Conservation (phyloP, 2,888 invertebrate species). For the Dinocampus coccinellae region DNA sequence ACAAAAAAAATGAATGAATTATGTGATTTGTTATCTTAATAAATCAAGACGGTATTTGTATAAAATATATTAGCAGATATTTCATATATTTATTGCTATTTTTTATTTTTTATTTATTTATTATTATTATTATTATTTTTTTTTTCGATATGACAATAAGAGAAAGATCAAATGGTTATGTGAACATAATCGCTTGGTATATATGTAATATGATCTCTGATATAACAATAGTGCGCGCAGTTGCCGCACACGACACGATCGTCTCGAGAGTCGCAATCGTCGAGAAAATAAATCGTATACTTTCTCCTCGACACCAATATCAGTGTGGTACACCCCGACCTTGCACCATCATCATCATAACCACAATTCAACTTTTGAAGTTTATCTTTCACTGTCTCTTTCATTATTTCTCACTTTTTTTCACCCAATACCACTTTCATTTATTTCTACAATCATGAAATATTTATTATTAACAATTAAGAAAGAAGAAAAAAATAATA, state of each 20-base stretch:
- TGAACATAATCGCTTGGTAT: background rate
- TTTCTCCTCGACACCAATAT: conserved; percentile 51
- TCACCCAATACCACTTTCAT: conserved; percentile 53
- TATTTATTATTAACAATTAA: background rate
- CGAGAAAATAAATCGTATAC: conserved; percentile 54
- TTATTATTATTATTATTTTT: too few relatives aligned
- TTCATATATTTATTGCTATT: background rate
- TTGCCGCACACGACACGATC: conserved; percentile 3
- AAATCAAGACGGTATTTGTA: background rate
- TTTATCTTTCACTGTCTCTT: background rate
- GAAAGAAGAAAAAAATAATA: too few relatives aligned
- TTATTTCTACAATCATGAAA: conserved; percentile 28
- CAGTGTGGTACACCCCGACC: conserved; percentile 50
- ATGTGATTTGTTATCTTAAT: background rate
- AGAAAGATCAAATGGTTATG: conserved; percentile 1
- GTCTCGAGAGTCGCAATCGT: conserved; percentile 24
- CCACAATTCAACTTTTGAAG: conserved; percentile 30
- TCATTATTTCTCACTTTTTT: conserved; percentile 42
- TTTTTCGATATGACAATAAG: background rate
- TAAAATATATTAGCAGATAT: background rate
- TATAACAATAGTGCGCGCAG: background rate
- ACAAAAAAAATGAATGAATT: background rate
- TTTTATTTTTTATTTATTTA: too few relatives aligned
- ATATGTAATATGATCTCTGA: background rate
- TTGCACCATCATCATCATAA: conserved; percentile 48